Evolutionary conservation across 2,888 invertebrate genomes (phyloP), one percentile per base, ranked within the genome.

Genomic region (Drosophila atripex): DNA sequence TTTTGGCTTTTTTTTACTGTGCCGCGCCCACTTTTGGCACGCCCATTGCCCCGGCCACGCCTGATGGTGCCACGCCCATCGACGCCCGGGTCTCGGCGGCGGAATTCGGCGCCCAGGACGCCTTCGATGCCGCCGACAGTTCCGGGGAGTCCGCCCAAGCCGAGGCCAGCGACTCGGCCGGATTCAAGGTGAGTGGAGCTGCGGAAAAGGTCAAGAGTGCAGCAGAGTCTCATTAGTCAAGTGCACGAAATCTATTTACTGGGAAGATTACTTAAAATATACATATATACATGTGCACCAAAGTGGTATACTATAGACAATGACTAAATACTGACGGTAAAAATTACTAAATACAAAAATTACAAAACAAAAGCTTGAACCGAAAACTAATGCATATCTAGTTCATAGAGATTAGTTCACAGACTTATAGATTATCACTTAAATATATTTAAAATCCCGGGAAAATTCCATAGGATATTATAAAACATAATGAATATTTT

Each of bases 61-160:
- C 68, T 11, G 83, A 84, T 25, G 88, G 88, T 0, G 88, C 83
- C 63, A 88, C 88, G 60, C 83, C 83, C 73, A 84, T 84, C 9
- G 80, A 86, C 49, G 83, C 88, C 7, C 74, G 86, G 1, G 66
- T 84, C 0, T 74, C 88, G n/a, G 83, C 88, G 0, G 87, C 76
- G 0, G 88, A 88, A 18, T 88, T 85, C 18, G 88, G 77, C 0
- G 78, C 77, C 38, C 56, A 75, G 50, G 80, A 75, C 45, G 88
- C 70, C 18, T 83, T 79, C 9, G 74, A 80, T 54, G 76, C 63
- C 1, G 82, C 76, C 46, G 85, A 86, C 9, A 35, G 63, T 21
- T 39, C 86, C 1, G 64, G 23, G 9, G 70, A 66, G 5, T 47
- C 46, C 32, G 55, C 71, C 0, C 73, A 78, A 6, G 41, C 72